Percentiles rank a stretch among this genome's conserved stretches.
These are phyloP conservation scores for Calephelis nemesis DNA, from an alignment of 1,140 invertebrate species.

Conservation along the genomic window DNA sequence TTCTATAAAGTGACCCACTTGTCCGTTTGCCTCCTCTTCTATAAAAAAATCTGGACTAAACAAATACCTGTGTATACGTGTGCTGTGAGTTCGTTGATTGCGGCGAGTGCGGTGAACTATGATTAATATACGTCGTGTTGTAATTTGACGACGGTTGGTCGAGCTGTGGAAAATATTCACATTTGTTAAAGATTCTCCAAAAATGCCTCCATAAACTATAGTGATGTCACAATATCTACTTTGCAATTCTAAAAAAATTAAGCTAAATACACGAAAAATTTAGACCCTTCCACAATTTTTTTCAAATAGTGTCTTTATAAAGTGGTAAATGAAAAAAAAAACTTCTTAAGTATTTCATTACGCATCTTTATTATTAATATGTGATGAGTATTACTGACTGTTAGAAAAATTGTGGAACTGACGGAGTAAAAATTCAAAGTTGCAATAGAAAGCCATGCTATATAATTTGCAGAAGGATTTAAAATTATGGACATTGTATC, in stretches of 20 bases:
- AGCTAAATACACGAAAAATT: slow-evolving; percentile 25
- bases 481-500: background rate
- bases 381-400: too few relatives aligned
- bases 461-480: background rate
- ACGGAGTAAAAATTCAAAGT: too few relatives aligned
- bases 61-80: slow-evolving; percentile 66
- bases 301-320: background rate
- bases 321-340: background rate
- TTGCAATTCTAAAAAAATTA: slow-evolving; percentile 14
- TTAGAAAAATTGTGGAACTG: background rate
- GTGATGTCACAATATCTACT: slow-evolving; percentile 2
- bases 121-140: slow-evolving; percentile 67
- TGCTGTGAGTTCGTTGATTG: slow-evolving; percentile 66
- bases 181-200: slow-evolving; percentile 20
- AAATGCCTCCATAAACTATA: too few relatives aligned
- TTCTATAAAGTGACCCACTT: too few relatives aligned
- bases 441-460: background rate
- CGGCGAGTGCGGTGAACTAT: slow-evolving; percentile 66
- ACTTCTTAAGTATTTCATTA: too few relatives aligned
- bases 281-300: background rate
- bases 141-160: slow-evolving; percentile 65
- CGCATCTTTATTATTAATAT: too few relatives aligned
- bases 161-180: slow-evolving; percentile 43
- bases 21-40: too few relatives aligned
- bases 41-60: slow-evolving; percentile 14